Evolutionary conservation across 2,888 invertebrate species (phyloP), one percentile per base, ranked within the genome.

Genomic region (Temnothorax ravouxi): DNA sequence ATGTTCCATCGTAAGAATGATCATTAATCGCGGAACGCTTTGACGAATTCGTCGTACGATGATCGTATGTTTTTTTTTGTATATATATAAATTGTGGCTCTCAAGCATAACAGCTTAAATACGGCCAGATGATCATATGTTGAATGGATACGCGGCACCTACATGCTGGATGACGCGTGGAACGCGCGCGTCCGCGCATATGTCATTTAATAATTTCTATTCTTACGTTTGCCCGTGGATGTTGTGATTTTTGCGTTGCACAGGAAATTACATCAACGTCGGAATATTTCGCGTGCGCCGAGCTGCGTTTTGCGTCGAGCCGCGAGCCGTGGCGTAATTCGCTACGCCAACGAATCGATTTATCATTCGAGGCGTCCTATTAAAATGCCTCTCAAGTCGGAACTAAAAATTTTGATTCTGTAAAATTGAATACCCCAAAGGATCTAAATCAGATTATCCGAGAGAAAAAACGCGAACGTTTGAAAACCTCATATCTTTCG

Each of bases 251-350:
- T 41, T 56, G 3, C 72, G 11, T 56, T 25, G 59, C 41, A 25
- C 41, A 44, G 29, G 61, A 61, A 61, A 15, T 61, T 74, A 74
- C 61, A 61, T 72, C 72, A 72, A 72, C 59, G 18, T 44, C 6
- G 29, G 59, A 44, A 74, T 74, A 44, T 74, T 74, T 74, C 41
- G 59, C 41, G 18, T 74, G 74, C 74, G 61, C 8, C 44, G 18
- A 59, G 13, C 11, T 71, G 71, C 21, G 15, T 71, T 54, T 38
- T 25, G 21, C 59, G 38, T 38, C 15, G 38, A 15, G 15, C 21
- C 69, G 25, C 15, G 38, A 15, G 15, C 21, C 69, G 25, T 56
- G 41, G 34, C 25, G 25, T 18, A 72, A 72, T 15, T 72, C 25
- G 38, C 54, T 11, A 54, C 54, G 59, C 25, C 56, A 41, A 41